Evolutionary conservation across 2,113 vertebrate species (phyloP), one percentile per base, ranked within the genome.

Genomic region (Salvelinus alpinus): DNA sequence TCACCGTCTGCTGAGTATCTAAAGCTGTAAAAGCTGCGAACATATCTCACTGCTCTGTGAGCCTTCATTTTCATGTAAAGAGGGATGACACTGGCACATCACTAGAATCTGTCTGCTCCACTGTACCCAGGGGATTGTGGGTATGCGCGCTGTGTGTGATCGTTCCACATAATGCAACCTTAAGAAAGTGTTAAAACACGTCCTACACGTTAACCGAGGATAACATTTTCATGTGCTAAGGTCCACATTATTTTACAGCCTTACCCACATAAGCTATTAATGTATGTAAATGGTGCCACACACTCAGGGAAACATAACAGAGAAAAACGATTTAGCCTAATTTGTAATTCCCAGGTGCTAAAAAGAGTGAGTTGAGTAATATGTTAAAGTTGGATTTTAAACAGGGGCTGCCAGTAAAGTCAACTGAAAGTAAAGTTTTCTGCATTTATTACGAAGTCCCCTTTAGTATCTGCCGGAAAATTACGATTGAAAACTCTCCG

Each of bases 401-500:
- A 86, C 66, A 54, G 54, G 69, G 29, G 14, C 67, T 25, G 13
- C 78, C 72, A 78, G 72, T 82, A 85, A 22, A 74, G 59, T 81
- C 75, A 72, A 80, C n/a, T 22, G 47, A 64, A 72, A 67, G 31
- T 68, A 51, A 72, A 70, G 69, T 80, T 76, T 66, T 70, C 80
- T 69, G 79, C 82, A 71, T 78, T 76, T 68, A 51, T 82, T 65
- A 78, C 65, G 65, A 78, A 75, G 65, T 71, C 77, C 81, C 69
- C 66, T 80, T 71, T 65, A 48, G 78, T 60, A 29, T 71, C 44
- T 71, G 13, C 22, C 13, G 22, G 14, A 54, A 27, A 71, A 73
- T 6, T 29, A 27, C 20, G 2, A 51, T 14, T 38, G 24, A 51
- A 57, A 71, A 22, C 20, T 62, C 20, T 38, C 62, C 3, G 20